Conservation (phyloP, 2,888 invertebrate genomes). For the Amphiduros pacificus region DNA sequence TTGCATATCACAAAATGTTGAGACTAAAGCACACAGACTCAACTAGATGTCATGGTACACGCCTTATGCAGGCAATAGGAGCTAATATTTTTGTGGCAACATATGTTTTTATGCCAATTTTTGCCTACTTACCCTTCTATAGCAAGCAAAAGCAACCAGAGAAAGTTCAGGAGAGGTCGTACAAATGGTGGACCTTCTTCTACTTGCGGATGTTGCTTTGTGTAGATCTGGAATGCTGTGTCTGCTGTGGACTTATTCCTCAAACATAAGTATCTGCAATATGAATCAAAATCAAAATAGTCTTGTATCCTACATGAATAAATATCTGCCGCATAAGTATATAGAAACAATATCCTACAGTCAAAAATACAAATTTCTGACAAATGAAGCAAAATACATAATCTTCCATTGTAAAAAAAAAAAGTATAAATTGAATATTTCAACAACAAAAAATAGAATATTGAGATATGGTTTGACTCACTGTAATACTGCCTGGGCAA, state of each 20-base stretch:
- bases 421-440: no score
- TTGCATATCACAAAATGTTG: background rate
- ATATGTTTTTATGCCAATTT: background rate
- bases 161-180: slow-evolving; percentile 86
- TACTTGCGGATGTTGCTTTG: slow-evolving; percentile 81
- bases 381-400: no score
- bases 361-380: no score
- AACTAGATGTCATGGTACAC: background rate
- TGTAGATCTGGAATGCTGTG: slow-evolving; percentile 82
- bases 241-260: slow-evolving; percentile 81
- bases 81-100: background rate
- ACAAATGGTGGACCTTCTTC: slow-evolving; percentile 82
- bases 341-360: no score
- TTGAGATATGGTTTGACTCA: slow-evolving; percentile 61
- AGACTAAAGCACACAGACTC: background rate
- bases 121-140: slow-evolving; percentile 68
- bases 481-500: slow-evolving; percentile 91
- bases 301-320: no score
- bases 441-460: no score
- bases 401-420: no score
- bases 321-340: no score
- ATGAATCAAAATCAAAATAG: no score
- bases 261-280: slow-evolving; percentile 81
- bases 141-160: slow-evolving; percentile 83
- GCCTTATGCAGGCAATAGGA: background rate